phyloP scores from a whole-genome alignment of 1,140 invertebrate species.

The Drosophila fuyamai region DNA sequence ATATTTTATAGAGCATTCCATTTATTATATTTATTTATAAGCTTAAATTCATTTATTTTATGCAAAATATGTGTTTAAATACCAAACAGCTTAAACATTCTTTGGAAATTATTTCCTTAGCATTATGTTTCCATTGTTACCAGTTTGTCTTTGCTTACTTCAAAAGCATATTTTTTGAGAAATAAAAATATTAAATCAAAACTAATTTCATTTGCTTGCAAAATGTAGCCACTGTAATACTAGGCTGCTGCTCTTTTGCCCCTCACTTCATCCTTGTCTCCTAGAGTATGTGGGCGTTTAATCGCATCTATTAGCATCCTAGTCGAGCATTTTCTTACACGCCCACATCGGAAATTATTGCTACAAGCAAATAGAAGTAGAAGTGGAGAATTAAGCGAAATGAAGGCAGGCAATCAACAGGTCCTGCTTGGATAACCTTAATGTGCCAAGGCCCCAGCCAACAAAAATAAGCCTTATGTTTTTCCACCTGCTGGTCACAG shows the following conservation, averaged over 20 bases:
- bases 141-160: too few species aligned
- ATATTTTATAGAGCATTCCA: too few species aligned
- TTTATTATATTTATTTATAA: too few species aligned
- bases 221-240: slow-evolving; percentile 4
- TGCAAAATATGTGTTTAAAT: too few species aligned
- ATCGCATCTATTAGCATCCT: slow-evolving; percentile 78
- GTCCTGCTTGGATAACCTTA: slow-evolving; percentile 29
- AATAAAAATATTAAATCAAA: too few species aligned
- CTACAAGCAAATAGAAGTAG: slow-evolving; percentile 38
- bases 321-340: slow-evolving; percentile 52
- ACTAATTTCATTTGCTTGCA: too few species aligned
- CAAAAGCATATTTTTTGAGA: too few species aligned
- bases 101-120: too few species aligned
- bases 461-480: background rate
- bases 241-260: background rate
- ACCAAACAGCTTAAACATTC: too few species aligned
- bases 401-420: slow-evolving; percentile 38
- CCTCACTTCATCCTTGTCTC: background rate
- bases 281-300: slow-evolving; percentile 65
- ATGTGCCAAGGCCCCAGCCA: background rate
- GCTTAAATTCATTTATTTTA: too few species aligned
- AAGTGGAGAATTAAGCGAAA: slow-evolving; percentile 21
- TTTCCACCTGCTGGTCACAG: slow-evolving; percentile 15
- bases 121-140: too few species aligned
- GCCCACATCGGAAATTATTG: slow-evolving; percentile 26